A percentile compares a stretch with the other conserved stretches of the same genome.
phyloP scores from a whole-genome alignment of 2,888 invertebrate genomes.

The Agrypnus murinus region DNA sequence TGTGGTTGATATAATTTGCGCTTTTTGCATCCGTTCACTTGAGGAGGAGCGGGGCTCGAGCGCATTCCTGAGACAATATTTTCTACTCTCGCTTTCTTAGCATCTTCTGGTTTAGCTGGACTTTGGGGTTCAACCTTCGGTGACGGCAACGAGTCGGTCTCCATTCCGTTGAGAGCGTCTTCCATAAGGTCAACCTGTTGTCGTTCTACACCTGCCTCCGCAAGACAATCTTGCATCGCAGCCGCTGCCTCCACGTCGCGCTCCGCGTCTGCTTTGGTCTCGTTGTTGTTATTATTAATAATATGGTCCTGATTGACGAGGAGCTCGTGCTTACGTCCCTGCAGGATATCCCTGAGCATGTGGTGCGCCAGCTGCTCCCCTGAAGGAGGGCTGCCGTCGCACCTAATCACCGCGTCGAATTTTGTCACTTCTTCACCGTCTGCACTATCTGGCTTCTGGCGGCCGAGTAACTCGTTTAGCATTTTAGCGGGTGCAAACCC shows the following conservation, averaged over 20 bases:
- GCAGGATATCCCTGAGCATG: constrained; percentile 92
- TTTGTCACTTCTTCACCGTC: constrained; percentile 69
- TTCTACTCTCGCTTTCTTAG: constrained; percentile 95
- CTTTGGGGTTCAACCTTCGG: constrained; percentile 76
- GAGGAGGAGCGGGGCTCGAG: constrained; percentile 86
- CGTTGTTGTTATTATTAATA: constrained; percentile 72
- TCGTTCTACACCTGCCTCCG: constrained; percentile 76
- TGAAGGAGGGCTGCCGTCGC: constrained; percentile 76
- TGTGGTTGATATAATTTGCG: constrained; percentile 96
- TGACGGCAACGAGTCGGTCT: constrained; percentile 77
- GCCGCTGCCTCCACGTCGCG: constrained; percentile 59
- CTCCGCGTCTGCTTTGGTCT: constrained; percentile 66
- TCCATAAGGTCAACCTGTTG: constrained; percentile 74
- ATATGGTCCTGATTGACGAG: constrained; percentile 73
- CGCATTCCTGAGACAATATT: constrained; percentile 96
- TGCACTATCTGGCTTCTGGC: constrained; percentile 76
- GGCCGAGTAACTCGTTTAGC: constrained; percentile 91
- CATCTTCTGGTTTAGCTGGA: constrained; percentile 77
- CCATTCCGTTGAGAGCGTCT: constrained; percentile 77
- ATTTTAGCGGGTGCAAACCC: constrained; percentile 93
- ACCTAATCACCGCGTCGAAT: constrained; percentile 70
- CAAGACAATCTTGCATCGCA: constrained; percentile 76
- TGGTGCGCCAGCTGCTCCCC: constrained; percentile 81
- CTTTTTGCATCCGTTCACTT: constrained; percentile 95
- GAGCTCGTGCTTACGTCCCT: constrained; percentile 89